Base-by-base conservation (phyloP, 1,140 invertebrate genomes). In the Drosophila sucinea region DNA sequence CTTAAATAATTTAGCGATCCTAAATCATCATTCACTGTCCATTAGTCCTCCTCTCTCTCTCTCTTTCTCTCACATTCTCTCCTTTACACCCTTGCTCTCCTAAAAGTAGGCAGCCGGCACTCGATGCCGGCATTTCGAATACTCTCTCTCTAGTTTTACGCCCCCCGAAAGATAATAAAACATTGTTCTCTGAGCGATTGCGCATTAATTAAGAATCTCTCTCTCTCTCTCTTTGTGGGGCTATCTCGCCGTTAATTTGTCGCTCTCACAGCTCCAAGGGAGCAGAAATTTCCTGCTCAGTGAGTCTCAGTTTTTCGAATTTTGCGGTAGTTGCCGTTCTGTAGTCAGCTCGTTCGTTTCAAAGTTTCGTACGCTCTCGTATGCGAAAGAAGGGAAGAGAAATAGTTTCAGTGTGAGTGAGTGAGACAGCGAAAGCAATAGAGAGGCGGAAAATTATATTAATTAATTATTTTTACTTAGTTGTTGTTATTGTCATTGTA, bases 401-500 rank as follows among this genome's bases (percentile, higher is more conserved):
- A 10, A 51, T 27, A 27, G 44, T 51, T 6, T 25, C 6, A 27
- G 23, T 51, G 44, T 51, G 44, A 27, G 44, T 51, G 44, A 25
- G 17, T 23, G 2, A 47, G 44, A 6, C 6, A 6, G 44, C 6
- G 57, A 25, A 27, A 35, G 60, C 41, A 58, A 38, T 40, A 27
- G 17, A 35, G 58, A 35, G n/a, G 27, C 47, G 70, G 67, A 74
- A 70, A 78, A 74, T 71, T 74, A 69, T 55, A 58, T 77, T 72
- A 78, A 86, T 82, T 82, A 82, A 86, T 77, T 71, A 79, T 78
- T 85, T 73, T 47, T 32, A 70, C 32, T 70, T 61, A 38, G 32
- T 51, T 67, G 65, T 55, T 54, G 27, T 61, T 63, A 27, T 40
- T 23, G 57, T 60, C 38, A 60, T 57, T 72, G n/a, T 41, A 23